phyloP scores from a whole-genome alignment of 2,797 vertebrate genomes.

The Arctocebus calabarensis region DNA sequence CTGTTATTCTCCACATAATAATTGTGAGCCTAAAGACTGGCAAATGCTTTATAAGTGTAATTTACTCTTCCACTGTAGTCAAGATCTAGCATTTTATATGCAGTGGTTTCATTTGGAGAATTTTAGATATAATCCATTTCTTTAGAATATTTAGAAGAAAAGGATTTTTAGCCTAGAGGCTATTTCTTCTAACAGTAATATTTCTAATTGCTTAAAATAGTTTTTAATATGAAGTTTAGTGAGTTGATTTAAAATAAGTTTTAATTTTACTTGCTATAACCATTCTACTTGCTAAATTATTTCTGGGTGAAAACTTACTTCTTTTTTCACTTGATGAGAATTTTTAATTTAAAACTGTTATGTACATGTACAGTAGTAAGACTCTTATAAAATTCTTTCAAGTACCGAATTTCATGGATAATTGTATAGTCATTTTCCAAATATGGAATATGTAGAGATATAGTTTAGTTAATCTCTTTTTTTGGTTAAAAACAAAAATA shows the following conservation, averaged over 20 bases:
- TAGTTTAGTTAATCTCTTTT: slow-evolving; percentile 23
- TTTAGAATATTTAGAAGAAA: slow-evolving; percentile 50
- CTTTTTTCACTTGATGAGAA: slow-evolving; percentile 59
- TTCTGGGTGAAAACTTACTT: slow-evolving; percentile 39
- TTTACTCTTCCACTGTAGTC: background rate
- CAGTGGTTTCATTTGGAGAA: background rate
- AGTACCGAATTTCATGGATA: slow-evolving; percentile 37
- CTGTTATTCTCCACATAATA: background rate
- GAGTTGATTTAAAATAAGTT: slow-evolving; percentile 66
- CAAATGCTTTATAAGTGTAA: background rate
- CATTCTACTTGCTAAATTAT: slow-evolving; percentile 72
- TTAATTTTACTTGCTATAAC: slow-evolving; percentile 71
- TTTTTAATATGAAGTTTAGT: slow-evolving; percentile 58
- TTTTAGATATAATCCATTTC: slow-evolving; percentile 40
- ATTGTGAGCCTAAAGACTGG: background rate
- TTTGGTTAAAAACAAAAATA: slow-evolving; percentile 34
- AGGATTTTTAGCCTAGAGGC: slow-evolving; percentile 48
- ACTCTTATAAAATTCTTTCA: slow-evolving; percentile 9
- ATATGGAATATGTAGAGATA: background rate
- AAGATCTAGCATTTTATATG: background rate
- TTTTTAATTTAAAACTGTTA: slow-evolving; percentile 44
- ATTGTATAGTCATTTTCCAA: slow-evolving; percentile 16
- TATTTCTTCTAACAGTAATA: slow-evolving; percentile 43
- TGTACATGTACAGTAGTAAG: background rate
- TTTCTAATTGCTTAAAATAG: slow-evolving; percentile 49